Evolutionary conservation across 1,140 invertebrate species (phyloP), one percentile per base, ranked within the genome.

Genomic region (Pogonomyrmex californicus): DNA sequence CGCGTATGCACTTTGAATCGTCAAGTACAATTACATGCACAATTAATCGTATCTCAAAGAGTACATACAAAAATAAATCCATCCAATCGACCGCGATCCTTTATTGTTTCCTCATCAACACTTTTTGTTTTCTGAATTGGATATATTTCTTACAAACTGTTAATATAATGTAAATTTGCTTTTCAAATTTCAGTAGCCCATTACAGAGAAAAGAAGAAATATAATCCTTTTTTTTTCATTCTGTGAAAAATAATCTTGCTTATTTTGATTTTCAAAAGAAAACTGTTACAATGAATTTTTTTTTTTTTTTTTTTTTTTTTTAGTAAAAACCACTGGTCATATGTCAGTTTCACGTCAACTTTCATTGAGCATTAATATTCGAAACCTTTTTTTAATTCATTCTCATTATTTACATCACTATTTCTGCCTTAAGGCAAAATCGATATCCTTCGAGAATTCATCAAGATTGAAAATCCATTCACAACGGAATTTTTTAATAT

Each of bases 401-500:
- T 23, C 23, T 23, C 23, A 23, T 23, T 23, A 51, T 51, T 54
- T 6, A 10, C 44, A 36, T 63, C 49, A 38, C 4, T 23, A 58
- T 44, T n/a, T 23, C 23, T 23, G 14, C 0, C n/a, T 33, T 54
- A 36, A 14, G n/a, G 12, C n/a, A 10, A 7, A 33, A 14, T 1
- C 4, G 41, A 47, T 77, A 23, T 12, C 36, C 77, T 66, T 6
- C n/a, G 23, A 23, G 23, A 23, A 23, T 23, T 23, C 14, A 49
- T 3, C 10, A 7, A 58, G 51, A 75, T 62, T 41, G 68, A 54
- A 73, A 83, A 23, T 62, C 54, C 68, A 83, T 83, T 83, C 41
- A 73, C 33, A 38, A 12, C 49, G 33, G 66, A 83, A 83, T 83
- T 62, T 83, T 83, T 73, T 83, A 83, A 83, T 73, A 60, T 60